Conservation (phyloP, 2,888 invertebrate genomes). For the Diadegma fenestrale region DNA sequence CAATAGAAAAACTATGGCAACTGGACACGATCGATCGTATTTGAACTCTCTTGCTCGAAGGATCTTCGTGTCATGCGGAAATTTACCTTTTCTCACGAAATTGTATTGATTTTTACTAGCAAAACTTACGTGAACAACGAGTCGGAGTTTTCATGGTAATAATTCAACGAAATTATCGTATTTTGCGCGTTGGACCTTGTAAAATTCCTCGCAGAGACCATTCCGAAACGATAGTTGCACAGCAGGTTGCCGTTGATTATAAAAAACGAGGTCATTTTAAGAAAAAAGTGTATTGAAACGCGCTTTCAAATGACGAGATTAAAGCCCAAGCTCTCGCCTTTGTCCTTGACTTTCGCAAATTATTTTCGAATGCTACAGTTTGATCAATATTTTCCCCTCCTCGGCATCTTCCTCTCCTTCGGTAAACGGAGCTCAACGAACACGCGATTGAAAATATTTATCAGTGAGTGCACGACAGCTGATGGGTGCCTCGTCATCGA, state of each 20-base stretch:
- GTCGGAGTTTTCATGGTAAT: neutral
- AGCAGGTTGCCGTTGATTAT: no score
- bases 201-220: no score
- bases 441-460: slow-evolving; percentile 7
- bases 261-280: no score
- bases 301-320: neutral
- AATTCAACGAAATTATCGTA: neutral
- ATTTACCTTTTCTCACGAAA: neutral
- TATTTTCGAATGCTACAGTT: slow-evolving; percentile 60
- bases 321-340: neutral
- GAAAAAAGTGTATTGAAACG: no score
- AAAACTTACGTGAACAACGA: neutral
- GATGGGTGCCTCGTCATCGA: slow-evolving; percentile 2
- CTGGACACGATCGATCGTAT: neutral
- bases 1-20: neutral
- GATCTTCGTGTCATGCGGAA: neutral
- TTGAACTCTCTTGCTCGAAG: neutral
- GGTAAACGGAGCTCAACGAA: neutral
- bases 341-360: slow-evolving; percentile 56
- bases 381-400: slow-evolving; percentile 52
- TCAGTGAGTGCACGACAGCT: neutral
- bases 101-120: neutral
- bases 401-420: neutral
- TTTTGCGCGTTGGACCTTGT: no score
- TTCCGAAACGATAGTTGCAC: no score